A percentile compares a stretch with the other conserved stretches of the same genome.
phyloP scores from a whole-genome alignment of 2,797 vertebrate genomes.

The Sitta carolinensis region DNA sequence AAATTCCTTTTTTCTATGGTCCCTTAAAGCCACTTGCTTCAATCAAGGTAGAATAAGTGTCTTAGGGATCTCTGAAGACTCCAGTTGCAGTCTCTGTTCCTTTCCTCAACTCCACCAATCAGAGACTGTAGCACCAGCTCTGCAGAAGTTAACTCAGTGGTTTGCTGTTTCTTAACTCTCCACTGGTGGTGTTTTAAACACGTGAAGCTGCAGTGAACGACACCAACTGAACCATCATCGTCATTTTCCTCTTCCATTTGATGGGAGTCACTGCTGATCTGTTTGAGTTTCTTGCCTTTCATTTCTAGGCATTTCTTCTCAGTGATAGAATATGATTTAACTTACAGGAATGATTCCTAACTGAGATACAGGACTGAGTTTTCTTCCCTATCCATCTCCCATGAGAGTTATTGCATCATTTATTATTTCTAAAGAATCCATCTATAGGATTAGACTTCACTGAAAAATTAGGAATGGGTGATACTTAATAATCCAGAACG shows the following conservation, averaged over 20 bases:
- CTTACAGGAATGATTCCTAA: slow-evolving; percentile 17
- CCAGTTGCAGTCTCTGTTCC: not conserved
- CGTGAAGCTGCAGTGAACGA: not conserved
- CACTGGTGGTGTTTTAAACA: not conserved
- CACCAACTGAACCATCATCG: not conserved
- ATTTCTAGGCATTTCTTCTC: slow-evolving; percentile 2
- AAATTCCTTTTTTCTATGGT: not conserved
- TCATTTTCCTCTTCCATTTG: not conserved
- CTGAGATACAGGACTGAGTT: not conserved
- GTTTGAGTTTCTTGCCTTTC: not conserved
- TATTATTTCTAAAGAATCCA: slow-evolving; percentile 35
- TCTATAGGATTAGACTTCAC: not conserved
- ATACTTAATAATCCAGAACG: not conserved
- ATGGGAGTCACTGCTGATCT: not conserved
- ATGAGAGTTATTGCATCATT: not conserved
- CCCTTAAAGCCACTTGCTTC: not conserved
- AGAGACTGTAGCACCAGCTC: not conserved
- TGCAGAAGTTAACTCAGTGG: not conserved
- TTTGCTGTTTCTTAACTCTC: not conserved
- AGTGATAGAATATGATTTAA: not conserved
- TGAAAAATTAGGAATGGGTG: slow-evolving; percentile 14
- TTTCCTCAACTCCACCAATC: not conserved
- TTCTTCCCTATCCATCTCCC: not conserved
- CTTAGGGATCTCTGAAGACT: not conserved
- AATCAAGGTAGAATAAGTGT: not conserved